These are phyloP conservation scores for Nothura maculosa DNA, from an alignment of 2,797 vertebrate species.

Conservation along the genomic window DNA sequence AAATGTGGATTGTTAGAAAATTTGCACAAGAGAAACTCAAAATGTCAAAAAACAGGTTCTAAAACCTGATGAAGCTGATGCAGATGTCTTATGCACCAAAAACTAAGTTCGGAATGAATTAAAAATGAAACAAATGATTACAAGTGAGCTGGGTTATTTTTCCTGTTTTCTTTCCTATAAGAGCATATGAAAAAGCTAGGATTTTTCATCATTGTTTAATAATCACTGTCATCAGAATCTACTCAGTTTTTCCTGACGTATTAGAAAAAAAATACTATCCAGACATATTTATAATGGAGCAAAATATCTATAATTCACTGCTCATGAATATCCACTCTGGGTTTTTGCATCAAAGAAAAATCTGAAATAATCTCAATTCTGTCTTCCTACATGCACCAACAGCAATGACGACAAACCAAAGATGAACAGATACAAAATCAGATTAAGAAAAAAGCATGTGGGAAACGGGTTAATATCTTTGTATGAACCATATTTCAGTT, in stretches of 20 bases:
- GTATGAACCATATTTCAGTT: slow-evolving; percentile 35
- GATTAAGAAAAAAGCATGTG: background rate
- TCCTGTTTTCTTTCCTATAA: background rate
- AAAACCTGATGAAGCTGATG: background rate
- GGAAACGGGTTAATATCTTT: background rate
- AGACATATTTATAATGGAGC: background rate
- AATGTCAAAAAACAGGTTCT: background rate
- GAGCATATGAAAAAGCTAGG: background rate
- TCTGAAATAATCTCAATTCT: background rate
- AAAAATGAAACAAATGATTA: background rate
- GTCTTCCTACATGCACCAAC: slow-evolving; percentile 32
- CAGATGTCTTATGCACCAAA: background rate
- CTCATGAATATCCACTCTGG: slow-evolving; percentile 30
- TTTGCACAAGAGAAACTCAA: background rate
- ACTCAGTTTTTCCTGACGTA: background rate
- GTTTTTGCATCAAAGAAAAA: slow-evolving; percentile 12
- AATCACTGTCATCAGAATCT: background rate
- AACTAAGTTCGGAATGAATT: background rate
- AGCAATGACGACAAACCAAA: slow-evolving; percentile 11
- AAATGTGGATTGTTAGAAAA: background rate
- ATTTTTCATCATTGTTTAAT: background rate
- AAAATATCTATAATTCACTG: background rate
- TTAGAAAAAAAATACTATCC: background rate
- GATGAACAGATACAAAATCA: slow-evolving; percentile 2
- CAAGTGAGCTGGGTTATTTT: background rate